Evolutionary conservation across 1,140 invertebrate species (phyloP).

Genomic region (Ips nitidus): DNA sequence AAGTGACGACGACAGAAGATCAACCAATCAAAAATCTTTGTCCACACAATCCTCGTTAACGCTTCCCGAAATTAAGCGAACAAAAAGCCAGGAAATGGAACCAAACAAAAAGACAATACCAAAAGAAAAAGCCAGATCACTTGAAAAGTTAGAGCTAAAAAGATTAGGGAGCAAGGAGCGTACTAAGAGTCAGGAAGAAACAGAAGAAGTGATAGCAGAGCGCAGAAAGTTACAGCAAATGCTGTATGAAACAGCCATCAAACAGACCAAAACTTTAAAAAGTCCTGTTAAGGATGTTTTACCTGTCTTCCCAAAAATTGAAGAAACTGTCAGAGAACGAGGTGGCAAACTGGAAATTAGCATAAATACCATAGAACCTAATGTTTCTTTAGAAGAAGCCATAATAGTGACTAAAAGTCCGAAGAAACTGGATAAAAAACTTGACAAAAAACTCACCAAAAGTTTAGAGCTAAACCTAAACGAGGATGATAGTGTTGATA

Average conservation of each 20-base stretch:
- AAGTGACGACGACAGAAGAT: conserved; percentile 23
- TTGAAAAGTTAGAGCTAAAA: conserved; percentile 64
- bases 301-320: conserved; percentile 66
- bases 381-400: conserved; percentile 50
- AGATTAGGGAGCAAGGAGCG: conserved; percentile 64
- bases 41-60: conserved; percentile 57
- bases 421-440: conserved; percentile 66
- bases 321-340: conserved; percentile 58
- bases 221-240: conserved; percentile 69
- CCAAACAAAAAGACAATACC: conserved; percentile 56
- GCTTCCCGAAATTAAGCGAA: conserved; percentile 59
- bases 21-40: conserved; percentile 43
- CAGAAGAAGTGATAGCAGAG: conserved; percentile 66
- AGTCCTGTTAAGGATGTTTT: conserved; percentile 68
- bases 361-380: conserved; percentile 51
- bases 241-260: conserved; percentile 69
- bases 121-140: conserved; percentile 66
- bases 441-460: conserved; percentile 65
- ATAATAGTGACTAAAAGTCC: conserved; percentile 69
- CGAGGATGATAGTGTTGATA: conserved; percentile 38
- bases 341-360: conserved; percentile 52
- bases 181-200: conserved; percentile 68
- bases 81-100: conserved; percentile 65
- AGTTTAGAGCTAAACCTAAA: conserved; percentile 61
- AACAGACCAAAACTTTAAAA: conserved; percentile 68